Percentiles rank a stretch among this genome's conserved stretches.
phyloP scores from a whole-genome alignment of 1,140 invertebrate genomes.

The Lepidostoma basale region DNA sequence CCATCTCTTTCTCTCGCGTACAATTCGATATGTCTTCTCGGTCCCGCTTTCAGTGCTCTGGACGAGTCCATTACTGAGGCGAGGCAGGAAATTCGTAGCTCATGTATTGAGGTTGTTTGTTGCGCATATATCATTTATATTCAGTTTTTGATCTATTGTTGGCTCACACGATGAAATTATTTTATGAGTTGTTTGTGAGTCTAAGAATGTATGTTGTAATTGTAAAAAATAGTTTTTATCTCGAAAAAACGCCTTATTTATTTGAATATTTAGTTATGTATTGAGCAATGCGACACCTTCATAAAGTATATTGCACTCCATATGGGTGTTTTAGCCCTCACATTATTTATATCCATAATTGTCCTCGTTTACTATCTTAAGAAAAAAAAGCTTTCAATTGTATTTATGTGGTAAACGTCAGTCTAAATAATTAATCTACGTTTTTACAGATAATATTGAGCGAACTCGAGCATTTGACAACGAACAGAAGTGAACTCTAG shows the following conservation, averaged over 20 bases:
- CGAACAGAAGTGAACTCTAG: slow-evolving; percentile 15
- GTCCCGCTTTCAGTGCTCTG: slow-evolving; percentile 26
- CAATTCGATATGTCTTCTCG: slow-evolving; percentile 12
- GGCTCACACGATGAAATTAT: neutral
- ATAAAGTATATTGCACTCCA: neutral
- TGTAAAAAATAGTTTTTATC: too few species aligned
- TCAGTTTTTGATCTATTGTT: neutral
- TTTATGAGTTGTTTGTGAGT: too few species aligned
- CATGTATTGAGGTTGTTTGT: slow-evolving; percentile 27
- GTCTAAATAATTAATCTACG: too few species aligned
- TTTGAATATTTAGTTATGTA: neutral
- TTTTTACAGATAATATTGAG: slow-evolving; percentile 38
- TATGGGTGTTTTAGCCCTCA: neutral
- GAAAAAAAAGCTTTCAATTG: too few species aligned
- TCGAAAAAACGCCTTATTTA: too few species aligned
- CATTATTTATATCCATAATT: too few species aligned
- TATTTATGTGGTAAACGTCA: too few species aligned
- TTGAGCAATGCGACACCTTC: slow-evolving; percentile 7
- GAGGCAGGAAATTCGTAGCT: slow-evolving; percentile 30
- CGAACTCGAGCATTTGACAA: slow-evolving; percentile 29
- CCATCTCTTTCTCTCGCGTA: slow-evolving; percentile 31
- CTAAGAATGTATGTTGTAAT: too few species aligned
- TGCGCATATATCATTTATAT: slow-evolving; percentile 25
- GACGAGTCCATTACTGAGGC: slow-evolving; percentile 43
- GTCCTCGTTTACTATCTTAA: too few species aligned